Evolutionary conservation across 2,888 invertebrate genomes (phyloP).

Genomic region (Drosophila falleni): DNA sequence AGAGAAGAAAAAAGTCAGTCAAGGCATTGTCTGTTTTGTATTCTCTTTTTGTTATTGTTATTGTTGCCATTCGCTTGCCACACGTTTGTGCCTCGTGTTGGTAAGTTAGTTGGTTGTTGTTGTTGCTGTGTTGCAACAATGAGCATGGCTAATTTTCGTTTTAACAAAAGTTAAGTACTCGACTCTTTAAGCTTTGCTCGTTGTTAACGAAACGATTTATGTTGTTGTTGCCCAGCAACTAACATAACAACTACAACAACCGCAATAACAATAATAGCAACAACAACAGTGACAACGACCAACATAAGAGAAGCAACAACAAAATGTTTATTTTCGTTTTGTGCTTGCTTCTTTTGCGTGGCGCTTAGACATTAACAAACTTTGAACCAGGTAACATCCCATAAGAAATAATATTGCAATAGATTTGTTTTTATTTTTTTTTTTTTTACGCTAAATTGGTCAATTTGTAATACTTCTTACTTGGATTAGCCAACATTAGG

Average conservation of each 20-base stretch:
- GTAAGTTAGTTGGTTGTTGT: slow-evolving; percentile 36
- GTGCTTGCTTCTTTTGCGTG: slow-evolving; percentile 45
- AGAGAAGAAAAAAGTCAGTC: slow-evolving; percentile 63
- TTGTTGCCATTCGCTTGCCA: slow-evolving; percentile 59
- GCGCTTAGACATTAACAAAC: slow-evolving; percentile 55
- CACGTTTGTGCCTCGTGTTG: slow-evolving; percentile 59
- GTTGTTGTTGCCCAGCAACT: slow-evolving; percentile 41
- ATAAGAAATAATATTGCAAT: slow-evolving; percentile 39
- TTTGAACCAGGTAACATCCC: slow-evolving; percentile 21
- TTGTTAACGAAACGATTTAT: slow-evolving; percentile 66
- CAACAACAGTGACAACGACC: slow-evolving; percentile 30
- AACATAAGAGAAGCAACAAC: slow-evolving; percentile 31
- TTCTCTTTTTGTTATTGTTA: slow-evolving; percentile 29
- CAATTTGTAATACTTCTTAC: slow-evolving; percentile 42
- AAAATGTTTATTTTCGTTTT: slow-evolving; percentile 35
- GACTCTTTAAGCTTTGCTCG: slow-evolving; percentile 61
- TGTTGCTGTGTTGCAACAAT: slow-evolving; percentile 72
- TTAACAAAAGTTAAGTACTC: slow-evolving; percentile 77
- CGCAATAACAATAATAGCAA: slow-evolving; percentile 26
- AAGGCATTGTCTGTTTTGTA: slow-evolving; percentile 62
- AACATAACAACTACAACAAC: slow-evolving; percentile 30
- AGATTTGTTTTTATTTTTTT: slow-evolving; percentile 12
- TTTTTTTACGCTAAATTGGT: slow-evolving; percentile 30
- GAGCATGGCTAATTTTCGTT: slow-evolving; percentile 77
- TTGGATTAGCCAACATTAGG: slow-evolving; percentile 31